Conservation (phyloP, 2,113 vertebrate genomes). For the Choloepus hoffmanni region DNA sequence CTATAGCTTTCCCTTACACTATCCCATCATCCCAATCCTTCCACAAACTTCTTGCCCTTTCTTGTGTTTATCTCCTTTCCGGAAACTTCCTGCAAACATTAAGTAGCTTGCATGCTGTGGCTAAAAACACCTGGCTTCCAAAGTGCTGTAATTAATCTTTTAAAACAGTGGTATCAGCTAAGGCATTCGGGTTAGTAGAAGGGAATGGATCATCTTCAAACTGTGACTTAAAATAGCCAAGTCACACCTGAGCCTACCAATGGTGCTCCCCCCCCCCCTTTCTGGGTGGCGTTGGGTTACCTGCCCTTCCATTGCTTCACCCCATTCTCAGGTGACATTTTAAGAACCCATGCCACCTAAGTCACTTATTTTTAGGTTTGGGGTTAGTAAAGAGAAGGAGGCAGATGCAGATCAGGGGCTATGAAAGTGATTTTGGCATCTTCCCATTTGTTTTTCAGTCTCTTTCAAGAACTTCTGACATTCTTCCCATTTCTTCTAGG, state of each 20-base stretch:
- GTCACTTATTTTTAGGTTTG: slow-evolving; percentile 67
- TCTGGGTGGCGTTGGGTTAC: slow-evolving; percentile 74
- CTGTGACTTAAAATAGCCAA: slow-evolving; percentile 74
- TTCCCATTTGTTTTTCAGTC: neutral
- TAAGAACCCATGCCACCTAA: slow-evolving; percentile 58
- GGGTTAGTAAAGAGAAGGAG: slow-evolving; percentile 29
- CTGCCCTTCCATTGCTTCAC: slow-evolving; percentile 55
- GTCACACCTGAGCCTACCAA: slow-evolving; percentile 69
- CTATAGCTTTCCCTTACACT: neutral
- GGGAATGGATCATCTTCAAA: slow-evolving; percentile 68
- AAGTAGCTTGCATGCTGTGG: neutral
- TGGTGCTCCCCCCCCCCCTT: neutral
- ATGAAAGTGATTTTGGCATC: slow-evolving; percentile 38
- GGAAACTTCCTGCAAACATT: slow-evolving; percentile 44
- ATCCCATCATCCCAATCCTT: neutral
- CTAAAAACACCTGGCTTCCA: neutral
- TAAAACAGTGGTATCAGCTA: slow-evolving; percentile 36
- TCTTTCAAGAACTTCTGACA: neutral
- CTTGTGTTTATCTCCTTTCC: neutral
- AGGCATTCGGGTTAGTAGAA: slow-evolving; percentile 50
- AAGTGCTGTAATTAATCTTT: slow-evolving; percentile 63
- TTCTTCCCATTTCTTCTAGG: slow-evolving; percentile 1
- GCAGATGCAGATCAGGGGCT: neutral
- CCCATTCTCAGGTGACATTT: slow-evolving; percentile 72
- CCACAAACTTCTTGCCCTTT: neutral